Base-by-base conservation (phyloP, 2,888 invertebrate genomes). In the Nephrocerus scutellatus region DNA sequence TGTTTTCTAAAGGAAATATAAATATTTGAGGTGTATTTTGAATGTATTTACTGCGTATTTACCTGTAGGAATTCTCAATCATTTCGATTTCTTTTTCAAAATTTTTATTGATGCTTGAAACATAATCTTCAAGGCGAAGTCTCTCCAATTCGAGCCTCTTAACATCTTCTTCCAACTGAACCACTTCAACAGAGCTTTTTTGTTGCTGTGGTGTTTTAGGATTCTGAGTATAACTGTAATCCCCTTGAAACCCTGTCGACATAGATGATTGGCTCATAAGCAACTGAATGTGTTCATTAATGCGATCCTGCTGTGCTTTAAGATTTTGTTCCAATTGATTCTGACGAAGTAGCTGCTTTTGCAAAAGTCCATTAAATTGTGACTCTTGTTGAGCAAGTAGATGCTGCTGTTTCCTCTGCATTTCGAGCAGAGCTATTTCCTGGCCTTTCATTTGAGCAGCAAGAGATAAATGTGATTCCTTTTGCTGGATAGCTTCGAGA, bases 11-110 rank as follows among this genome's bases (percentile, higher is more conserved):
- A 43, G 19, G 13, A 35, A 21, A 26, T 21, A 25, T 30, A 26
- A 26, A n/a, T 26, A 26, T n/a, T 6, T n/a, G 6, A 12, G 7
- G 6, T 8, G 6, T 26, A 6, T 26, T 13, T 26, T 12, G 13
- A 18, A 3, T 20, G 1, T 30, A n/a, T 12, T 14, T 8, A 2
- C 10, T 7, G n/a, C 2, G 2, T 25, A 44, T 48, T 55, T 43
- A 68, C 68, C 61, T 66, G 39, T 66, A 65, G 2, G 68, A 65
- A 9, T 44, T 53, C 25, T 69, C 66, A n/a, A 69, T 56, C 45
- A 68, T 51, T 29, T 62, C 59, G n/a, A 69, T 59, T 46, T 69
- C 69, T 26, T 60, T 62, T 31, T 68, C 69, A 42, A 67, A 64
- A 49, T 67, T 66, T 5, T 56, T 55, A 38, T 61, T 63, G 36